Evolutionary conservation across 2,797 vertebrate species (phyloP).

Genomic region (Basileuterus tristriatus): DNA sequence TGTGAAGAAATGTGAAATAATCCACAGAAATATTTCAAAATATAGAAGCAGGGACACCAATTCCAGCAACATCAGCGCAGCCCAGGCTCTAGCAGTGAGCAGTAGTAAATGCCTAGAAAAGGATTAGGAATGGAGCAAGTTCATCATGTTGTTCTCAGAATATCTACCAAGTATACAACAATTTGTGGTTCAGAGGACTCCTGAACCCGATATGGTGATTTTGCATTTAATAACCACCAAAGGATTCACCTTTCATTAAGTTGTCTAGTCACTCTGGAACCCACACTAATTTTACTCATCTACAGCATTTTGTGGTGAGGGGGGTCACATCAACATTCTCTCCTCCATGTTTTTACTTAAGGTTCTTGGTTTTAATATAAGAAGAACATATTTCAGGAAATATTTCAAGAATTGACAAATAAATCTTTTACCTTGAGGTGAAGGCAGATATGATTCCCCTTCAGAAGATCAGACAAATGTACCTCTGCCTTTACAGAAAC

Average conservation of each 20-base stretch:
- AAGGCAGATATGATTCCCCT: background rate
- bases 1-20: background rate
- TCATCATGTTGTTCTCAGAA: background rate
- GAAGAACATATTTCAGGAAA: background rate
- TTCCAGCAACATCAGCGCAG: background rate
- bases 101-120: slow-evolving; percentile 12
- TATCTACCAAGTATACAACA: background rate
- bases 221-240: background rate
- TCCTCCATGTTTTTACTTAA: background rate
- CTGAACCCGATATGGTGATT: background rate
- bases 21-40: background rate
- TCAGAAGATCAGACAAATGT: background rate
- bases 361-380: background rate
- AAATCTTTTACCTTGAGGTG: background rate
- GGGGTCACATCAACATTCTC: background rate
- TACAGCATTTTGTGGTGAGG: background rate
- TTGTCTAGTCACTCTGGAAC: slow-evolving; percentile 20
- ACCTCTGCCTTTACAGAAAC: background rate
- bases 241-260: slow-evolving; percentile 5
- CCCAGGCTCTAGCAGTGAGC: background rate
- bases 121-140: background rate
- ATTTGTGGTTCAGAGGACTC: slow-evolving; percentile 28
- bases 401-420: background rate
- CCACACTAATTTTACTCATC: slow-evolving; percentile 23
- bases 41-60: background rate